Base-by-base conservation (phyloP, 2,888 invertebrate genomes). In the Synanthedon formicaeformis region DNA sequence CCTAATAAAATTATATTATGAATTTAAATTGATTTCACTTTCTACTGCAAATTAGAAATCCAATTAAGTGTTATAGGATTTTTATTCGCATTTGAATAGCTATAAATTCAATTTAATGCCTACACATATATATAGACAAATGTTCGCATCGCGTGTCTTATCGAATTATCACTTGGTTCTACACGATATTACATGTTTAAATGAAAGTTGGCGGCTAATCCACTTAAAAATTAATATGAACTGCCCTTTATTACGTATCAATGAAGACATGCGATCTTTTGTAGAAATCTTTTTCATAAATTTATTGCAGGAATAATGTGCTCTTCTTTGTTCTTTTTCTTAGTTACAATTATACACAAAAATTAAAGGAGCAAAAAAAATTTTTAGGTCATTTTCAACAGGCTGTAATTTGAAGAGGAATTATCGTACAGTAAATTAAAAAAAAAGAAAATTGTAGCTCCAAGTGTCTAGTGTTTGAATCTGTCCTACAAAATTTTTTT, bases 171-270 rank as follows among this genome's bases (percentile, higher is more conserved):
- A 67, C 71, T 63, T 64, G 66, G 18, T 52, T 45, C 41, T 41
- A 16, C 41, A 41, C 48, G 18, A 13, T 50, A 50, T 49, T 55
- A 52, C 48, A 69, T 66, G 61, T 63, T 66, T 58, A 63, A 73
- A 75, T 74, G 73, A 78, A 79, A 76, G 71, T 73, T 62, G 66
- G 66, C 73, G 76, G 69, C 75, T 80, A 78, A 80, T 79, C 73
- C 78, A 78, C 73, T 79, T 75, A 75, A 76, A 78, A 75, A 66
- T 71, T 56, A n/a, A 49, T 49, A 45, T 34, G 45, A 45, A 45
- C 45, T 14, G 45, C 45, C 45, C 45, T 45, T 34, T 34, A 34
- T 34, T 34, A 45, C 8, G 45, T 14, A 45, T 14, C 45, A 51
- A 60, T 52, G 54, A 56, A 55, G 60, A 57, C 65, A 63, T 61